Evolutionary conservation across 2,113 vertebrate species (phyloP), one percentile per base, ranked within the genome.

Genomic region (Pao palembangensis): DNA sequence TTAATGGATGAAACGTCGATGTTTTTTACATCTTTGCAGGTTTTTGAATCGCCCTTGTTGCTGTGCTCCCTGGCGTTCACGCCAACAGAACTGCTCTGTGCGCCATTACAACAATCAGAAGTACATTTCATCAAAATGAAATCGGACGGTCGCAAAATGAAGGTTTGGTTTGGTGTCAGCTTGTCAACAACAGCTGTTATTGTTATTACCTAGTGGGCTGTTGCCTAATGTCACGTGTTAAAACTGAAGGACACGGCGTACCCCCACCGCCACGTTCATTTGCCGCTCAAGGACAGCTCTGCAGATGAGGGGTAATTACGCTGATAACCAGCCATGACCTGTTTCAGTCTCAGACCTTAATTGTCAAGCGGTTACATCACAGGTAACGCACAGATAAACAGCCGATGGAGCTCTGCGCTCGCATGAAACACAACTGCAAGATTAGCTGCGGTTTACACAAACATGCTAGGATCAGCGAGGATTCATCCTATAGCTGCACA

Each of bases 251-350:
- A 75, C 80, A 69, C 58, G 61, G 60, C 55, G 54, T 48, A 51
- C 73, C 61, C 76, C 34, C 73, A 76, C 55, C 21, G 56, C 28
- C 57, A 75, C 67, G 69, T 62, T 79, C 41, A 69, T 74, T 64
- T 66, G 54, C 74, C 60, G 68, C 58, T 58, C 77, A 85, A 86
- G 85, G 83, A 79, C 80, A 68, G 31, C 53, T 58, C 41, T 31
- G 58, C 76, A 66, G 82, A 64, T 82, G 74, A 69, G 75, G 70
- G 68, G 62, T 77, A 76, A 78, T 76, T 71, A 72, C 67, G 51
- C 15, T 20, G 25, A 80, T 64, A 76, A 67, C 34, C 64, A 76
- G 64, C 69, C 64, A 21, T 68, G 78, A 75, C 67, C 76, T 67
- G 74, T 63, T 83, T 77, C 46, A 52, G 74, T 63, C 81, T 77